These are phyloP conservation scores for Hippocampus zosterae DNA, from an alignment of 2,113 vertebrate species.

Conservation along the genomic window DNA sequence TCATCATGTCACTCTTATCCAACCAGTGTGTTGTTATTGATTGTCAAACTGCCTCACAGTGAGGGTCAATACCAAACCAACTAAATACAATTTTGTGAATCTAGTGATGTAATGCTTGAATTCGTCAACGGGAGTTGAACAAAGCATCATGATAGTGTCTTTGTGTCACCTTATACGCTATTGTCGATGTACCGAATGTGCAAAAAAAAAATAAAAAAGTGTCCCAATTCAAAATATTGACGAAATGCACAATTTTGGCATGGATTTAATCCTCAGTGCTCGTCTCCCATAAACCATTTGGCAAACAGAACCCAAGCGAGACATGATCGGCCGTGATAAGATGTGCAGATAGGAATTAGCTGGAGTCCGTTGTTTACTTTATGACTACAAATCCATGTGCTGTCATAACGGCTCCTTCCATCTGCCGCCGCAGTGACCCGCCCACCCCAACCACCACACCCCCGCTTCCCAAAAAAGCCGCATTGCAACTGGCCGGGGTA, in stretches of 20 bases:
- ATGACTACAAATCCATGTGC: constrained; percentile 45
- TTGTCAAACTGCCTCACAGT: background rate
- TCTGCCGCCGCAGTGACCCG: constrained; percentile 29
- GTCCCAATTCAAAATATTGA: constrained; percentile 47
- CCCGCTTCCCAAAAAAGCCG: background rate
- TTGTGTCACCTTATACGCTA: background rate
- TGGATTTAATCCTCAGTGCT: constrained; percentile 32
- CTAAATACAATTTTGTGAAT: background rate
- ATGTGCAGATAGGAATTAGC: constrained; percentile 38
- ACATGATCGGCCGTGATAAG: constrained; percentile 25
- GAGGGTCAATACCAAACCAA: background rate
- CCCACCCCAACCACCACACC: background rate
- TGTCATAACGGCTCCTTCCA: constrained; percentile 42
- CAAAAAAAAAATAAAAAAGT: background rate
- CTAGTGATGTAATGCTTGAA: background rate
- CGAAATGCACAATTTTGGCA: constrained; percentile 22
- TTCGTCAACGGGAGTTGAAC: no score
- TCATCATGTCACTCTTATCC: no score
- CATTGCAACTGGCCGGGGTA: background rate
- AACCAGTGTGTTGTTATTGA: no score
- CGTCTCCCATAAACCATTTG: constrained; percentile 29
- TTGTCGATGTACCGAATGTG: background rate
- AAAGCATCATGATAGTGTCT: background rate
- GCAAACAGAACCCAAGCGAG: constrained; percentile 42
- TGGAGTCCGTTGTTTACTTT: constrained; percentile 49